Conservation (phyloP, 92 coral and sea anemone species). For the Phenganax stokvisi region DNA sequence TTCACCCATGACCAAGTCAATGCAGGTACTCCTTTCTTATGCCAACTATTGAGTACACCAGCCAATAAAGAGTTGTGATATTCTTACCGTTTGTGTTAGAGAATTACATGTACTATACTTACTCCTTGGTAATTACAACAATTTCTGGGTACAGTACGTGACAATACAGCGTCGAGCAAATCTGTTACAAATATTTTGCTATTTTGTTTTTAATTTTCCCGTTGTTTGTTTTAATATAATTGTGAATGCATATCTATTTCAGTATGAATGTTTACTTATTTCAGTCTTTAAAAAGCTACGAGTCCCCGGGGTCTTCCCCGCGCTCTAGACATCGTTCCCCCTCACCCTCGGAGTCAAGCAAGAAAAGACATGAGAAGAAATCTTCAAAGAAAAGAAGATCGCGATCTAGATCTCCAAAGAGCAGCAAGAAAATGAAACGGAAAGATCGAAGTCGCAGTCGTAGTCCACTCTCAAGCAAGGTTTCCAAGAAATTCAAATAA, state of each 20-base stretch:
- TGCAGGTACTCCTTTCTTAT: conserved; percentile 16
- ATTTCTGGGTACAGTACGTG: neutral
- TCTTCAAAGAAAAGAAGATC: conserved; percentile 35
- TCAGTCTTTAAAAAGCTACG: conserved; percentile 87
- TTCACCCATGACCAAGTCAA: conserved; percentile 24
- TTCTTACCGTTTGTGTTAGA: no score
- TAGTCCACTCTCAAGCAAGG: conserved; percentile 13
- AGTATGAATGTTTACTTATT: neutral
- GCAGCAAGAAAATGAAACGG: conserved; percentile 32
- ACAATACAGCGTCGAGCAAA: no score
- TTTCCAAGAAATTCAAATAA: conserved; percentile 11
- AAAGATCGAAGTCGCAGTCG: conserved; percentile 39
- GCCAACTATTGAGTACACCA: no score
- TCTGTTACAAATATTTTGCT: no score
- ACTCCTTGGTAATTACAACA: neutral
- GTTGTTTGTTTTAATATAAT: neutral
- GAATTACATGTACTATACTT: no score
- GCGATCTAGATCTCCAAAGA: conserved; percentile 30
- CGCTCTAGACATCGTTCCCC: conserved; percentile 75
- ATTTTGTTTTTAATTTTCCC: no score
- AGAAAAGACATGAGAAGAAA: conserved; percentile 51
- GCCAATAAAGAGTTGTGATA: no score
- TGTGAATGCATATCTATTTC: neutral
- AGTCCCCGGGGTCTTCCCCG: conserved; percentile 48
- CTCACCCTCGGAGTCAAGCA: conserved; percentile 55